Percentiles rank a stretch among this genome's conserved stretches.
These are phyloP conservation scores for Nestor notabilis DNA, from an alignment of 2,113 vertebrate genomes.

Conservation along the genomic window DNA sequence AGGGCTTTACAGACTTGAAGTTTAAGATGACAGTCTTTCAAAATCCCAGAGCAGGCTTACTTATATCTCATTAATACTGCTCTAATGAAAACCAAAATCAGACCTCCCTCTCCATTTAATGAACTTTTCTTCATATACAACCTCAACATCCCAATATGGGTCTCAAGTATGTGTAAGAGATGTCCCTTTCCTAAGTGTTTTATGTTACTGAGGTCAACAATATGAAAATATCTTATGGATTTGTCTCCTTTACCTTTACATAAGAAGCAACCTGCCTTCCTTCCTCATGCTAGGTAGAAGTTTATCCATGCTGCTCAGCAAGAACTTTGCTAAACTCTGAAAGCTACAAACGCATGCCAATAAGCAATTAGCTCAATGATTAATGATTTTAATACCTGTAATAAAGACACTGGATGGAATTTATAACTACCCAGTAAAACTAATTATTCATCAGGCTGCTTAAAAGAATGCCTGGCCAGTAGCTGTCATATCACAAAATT, in stretches of 20 bases:
- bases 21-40: not conserved
- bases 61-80: not conserved
- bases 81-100: not conserved
- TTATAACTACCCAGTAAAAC: conserved; percentile 34
- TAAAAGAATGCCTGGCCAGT: conserved; percentile 30
- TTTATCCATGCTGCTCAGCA: conserved; percentile 16
- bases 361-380: conserved; percentile 58
- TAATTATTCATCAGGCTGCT: conserved; percentile 39
- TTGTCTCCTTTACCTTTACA: not conserved
- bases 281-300: not conserved
- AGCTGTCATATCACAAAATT: conserved; percentile 6
- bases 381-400: conserved; percentile 61
- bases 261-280: not conserved
- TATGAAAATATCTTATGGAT: not conserved
- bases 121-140: not conserved
- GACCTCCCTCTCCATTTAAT: not conserved
- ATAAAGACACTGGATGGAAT: conserved; percentile 26
- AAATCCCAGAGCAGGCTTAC: not conserved
- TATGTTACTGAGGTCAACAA: not conserved
- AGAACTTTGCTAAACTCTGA: conserved; percentile 23
- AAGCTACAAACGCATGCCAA: conserved; percentile 51
- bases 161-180: not conserved
- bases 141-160: not conserved
- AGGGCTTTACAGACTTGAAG: not conserved
- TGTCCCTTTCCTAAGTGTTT: not conserved